Evolutionary conservation across 2,888 invertebrate species (phyloP).

Genomic region (Drosophila aldrichi): DNA sequence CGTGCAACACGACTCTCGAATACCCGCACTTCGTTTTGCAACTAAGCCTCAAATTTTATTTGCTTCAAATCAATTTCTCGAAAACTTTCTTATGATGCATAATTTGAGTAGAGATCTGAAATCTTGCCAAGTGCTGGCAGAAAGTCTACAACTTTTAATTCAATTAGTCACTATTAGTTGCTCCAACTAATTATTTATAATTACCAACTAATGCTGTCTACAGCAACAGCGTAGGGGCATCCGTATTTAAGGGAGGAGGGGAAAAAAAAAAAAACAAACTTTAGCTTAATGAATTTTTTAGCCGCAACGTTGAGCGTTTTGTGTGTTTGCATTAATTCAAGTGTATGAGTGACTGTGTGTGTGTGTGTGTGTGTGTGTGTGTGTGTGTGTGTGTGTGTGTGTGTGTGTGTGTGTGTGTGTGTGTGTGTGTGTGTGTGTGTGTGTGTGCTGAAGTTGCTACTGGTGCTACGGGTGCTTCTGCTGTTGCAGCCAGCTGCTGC

Average conservation of each 20-base stretch:
- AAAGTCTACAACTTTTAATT: neutral
- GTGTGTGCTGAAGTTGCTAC: neutral
- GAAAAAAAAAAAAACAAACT: conserved; percentile 36
- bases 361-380: neutral
- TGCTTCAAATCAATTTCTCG: neutral
- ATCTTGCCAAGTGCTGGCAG: neutral
- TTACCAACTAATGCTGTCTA: neutral
- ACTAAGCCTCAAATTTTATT: neutral
- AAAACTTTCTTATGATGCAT: neutral
- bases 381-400: neutral
- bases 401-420: conserved; percentile 11
- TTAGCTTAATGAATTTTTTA: conserved; percentile 74
- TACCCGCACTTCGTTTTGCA: neutral
- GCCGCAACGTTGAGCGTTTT: conserved; percentile 63
- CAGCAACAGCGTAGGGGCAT: neutral
- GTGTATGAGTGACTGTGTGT: conserved; percentile 20
- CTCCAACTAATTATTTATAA: conserved; percentile 4
- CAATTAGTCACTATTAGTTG: neutral
- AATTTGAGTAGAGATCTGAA: neutral
- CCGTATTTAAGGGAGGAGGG: too few relatives aligned
- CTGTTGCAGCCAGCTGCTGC: conserved; percentile 44
- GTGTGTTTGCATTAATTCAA: conserved; percentile 77
- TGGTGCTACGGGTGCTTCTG: conserved; percentile 10
- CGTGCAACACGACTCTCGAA: conserved; percentile 16
- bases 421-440: neutral